Base-by-base conservation (phyloP, 2,888 invertebrate genomes). In the Drosophila nigricruria region DNA sequence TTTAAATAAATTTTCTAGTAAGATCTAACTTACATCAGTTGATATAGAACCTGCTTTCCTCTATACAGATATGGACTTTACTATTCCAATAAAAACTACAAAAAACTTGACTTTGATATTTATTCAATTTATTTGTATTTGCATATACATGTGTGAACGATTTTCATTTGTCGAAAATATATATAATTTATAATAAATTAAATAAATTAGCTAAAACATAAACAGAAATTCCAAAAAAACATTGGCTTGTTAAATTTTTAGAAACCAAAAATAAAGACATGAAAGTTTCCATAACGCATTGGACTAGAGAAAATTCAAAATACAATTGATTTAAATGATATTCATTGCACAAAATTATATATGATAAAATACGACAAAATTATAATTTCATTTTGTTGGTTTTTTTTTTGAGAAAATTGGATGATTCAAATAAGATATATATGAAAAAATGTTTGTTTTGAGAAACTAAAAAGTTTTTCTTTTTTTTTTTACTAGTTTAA, bases 141-240 rank as follows among this genome's bases (percentile, higher is more conserved):
- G 60, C 65, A 77, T 53, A 77, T 67, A 42, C 36, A 43, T 57
- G 43, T 47, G 63, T 76, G 43, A 87, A 87, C 75, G 58, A 70
- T 75, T 89, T 74, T 52, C 59, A 59, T 79, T 86, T 64, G 61
- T 67, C 65, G 63, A 72, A 72, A 62, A 77, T n/a, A 73, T 52
- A 63, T 56, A 61, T 83, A 70, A 64, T 73, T 78, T 73, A 89
- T 79, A 84, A 88, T 89, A 84, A 84, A 81, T 84, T 57, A 84
- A 84, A 87, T 84, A 84, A 84, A 84, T 84, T 79, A 84, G 76
- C 88, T 89, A 84, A 78, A 78, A 74, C 79, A 81, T 84, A 88
- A 87, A 87, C 60, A 89, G 73, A 89, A 78, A 78, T 84, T 89
- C 70, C 84, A 77, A 62, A 63, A 56, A 57, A 73, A 70, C 73